Base-by-base conservation (phyloP, 2,113 vertebrate species). In the Rhea americana region DNA sequence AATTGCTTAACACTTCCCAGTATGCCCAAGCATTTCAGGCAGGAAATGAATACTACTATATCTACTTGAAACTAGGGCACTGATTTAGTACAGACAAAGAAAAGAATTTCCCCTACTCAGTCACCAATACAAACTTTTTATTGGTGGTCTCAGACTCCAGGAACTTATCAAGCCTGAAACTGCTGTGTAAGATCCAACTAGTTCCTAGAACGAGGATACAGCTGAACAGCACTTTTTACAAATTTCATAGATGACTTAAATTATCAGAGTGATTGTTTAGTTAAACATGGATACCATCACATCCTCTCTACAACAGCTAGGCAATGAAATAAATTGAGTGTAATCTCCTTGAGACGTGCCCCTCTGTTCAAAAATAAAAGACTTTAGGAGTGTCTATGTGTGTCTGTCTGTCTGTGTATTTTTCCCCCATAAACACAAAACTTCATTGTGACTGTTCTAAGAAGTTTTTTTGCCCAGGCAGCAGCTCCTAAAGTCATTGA, bases 11-110 rank as follows among this genome's bases (percentile, higher is more conserved):
- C 91, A 70, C 91, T 91, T 95, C 96, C 91, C 95, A 91, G 87
- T 53, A 22, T 96, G 91, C 85, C 87, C 90, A 28, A 75, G 70
- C 13, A 25, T 72, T 76, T 85, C 82, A 90, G 87, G 94, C 95
- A 95, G 95, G 96, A 96, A 96, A 95, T 96, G 90, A 95, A 93
- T 55, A 48, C 94, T 67, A 63, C 20, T 76, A 26, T 84, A 95
- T 95, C 94, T 90, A 18, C 22, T 66, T 81, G 88, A 91, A 94
- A 94, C 53, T 79, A 86, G 86, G 94, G 95, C 94, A 94, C 83
- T 73, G 95, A 88, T 94, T 95, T 93, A 96, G 91, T 47, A 62
- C 93, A 94, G 82, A 89, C 90, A 90, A 61, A 82, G 96, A 76
- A 70, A 96, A 95, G 90, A 90, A 95, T 90, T 95, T 94, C 85